Conservation (phyloP, 1,140 invertebrate species). For the Teleopsis dalmanni region DNA sequence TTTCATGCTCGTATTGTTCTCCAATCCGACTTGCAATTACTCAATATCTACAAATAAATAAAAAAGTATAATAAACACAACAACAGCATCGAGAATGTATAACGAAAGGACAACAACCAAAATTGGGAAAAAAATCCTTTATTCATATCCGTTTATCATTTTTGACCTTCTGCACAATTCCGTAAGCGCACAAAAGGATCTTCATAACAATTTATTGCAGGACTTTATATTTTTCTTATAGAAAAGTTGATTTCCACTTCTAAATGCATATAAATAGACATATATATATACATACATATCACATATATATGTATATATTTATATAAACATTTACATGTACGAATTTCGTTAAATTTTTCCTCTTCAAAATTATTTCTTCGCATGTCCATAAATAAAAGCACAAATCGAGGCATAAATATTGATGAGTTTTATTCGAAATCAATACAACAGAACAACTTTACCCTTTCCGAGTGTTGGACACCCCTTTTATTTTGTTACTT, state of each 20-base stretch:
- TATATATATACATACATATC: not conserved
- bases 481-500: too few species aligned
- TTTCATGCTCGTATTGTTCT: conserved; percentile 12
- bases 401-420: conserved; percentile 11
- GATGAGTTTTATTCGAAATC: conserved; percentile 4
- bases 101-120: conserved; percentile 19
- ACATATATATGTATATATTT: not conserved
- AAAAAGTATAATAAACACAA: conserved; percentile 12
- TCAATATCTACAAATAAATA: conserved; percentile 23
- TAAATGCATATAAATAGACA: not conserved
- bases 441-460: too few species aligned
- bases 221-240: conserved; percentile 4
- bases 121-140: conserved; percentile 25
- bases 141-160: conserved; percentile 43
- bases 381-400: too few species aligned
- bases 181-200: conserved; percentile 11
- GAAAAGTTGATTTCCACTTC: not conserved
- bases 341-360: not conserved
- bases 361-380: not conserved
- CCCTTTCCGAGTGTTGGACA: too few species aligned
- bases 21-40: conserved; percentile 30
- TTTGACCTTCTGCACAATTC: conserved; percentile 32
- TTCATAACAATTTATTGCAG: conserved; percentile 17
- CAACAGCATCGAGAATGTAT: not conserved
- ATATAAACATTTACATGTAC: not conserved